Evolutionary conservation across 2,888 invertebrate genomes (phyloP).

Genomic region (Rhagonycha lutea): DNA sequence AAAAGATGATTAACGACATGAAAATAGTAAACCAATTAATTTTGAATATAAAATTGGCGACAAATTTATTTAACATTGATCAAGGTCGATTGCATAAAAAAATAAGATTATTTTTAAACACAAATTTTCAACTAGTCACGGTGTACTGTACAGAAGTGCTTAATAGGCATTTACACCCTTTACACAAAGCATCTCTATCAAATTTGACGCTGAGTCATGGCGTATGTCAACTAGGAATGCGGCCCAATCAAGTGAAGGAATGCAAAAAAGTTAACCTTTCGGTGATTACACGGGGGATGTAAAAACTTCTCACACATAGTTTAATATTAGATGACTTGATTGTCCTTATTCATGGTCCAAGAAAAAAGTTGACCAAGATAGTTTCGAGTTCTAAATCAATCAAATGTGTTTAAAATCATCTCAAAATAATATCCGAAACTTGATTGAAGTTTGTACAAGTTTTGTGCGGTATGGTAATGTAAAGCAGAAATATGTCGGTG

Average conservation of each 20-base stretch:
- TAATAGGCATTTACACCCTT: conserved; percentile 54
- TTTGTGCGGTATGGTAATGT: neutral
- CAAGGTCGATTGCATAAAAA: neutral
- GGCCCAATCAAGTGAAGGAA: conserved; percentile 46
- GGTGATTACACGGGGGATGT: conserved; percentile 10
- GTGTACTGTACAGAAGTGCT: conserved; percentile 37
- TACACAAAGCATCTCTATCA: conserved; percentile 52
- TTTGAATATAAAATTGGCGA: neutral
- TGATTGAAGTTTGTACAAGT: neutral
- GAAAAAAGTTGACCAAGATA: neutral
- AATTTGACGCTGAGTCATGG: conserved; percentile 47
- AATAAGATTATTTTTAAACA: neutral
- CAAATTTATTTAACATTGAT: neutral
- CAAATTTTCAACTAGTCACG: conserved; percentile 37
- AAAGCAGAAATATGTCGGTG: neutral
- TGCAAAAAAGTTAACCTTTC: conserved; percentile 34
- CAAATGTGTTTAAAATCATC: neutral
- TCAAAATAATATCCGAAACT: neutral
- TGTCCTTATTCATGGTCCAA: neutral
- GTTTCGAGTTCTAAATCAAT: neutral
- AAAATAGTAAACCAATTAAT: neutral
- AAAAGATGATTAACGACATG: neutral
- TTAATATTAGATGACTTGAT: neutral
- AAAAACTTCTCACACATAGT: conserved; percentile 12
- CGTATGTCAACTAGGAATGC: conserved; percentile 50